Evolutionary conservation across 2,888 invertebrate genomes (phyloP), one percentile per base, ranked within the genome.

Genomic region (Cheilosia vulpina): DNA sequence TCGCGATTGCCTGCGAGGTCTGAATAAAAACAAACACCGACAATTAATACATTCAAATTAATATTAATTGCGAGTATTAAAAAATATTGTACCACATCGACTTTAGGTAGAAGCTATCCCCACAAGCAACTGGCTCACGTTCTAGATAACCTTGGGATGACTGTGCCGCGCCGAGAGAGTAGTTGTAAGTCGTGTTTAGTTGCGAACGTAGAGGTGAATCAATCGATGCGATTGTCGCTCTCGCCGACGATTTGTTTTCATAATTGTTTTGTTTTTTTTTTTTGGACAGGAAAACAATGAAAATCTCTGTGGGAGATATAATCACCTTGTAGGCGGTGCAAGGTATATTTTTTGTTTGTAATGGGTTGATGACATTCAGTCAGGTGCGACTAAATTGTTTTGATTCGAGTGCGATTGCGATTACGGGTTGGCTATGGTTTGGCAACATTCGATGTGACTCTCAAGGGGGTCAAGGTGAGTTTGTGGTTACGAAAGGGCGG

Each of bases 91-190:
- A 13, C 38, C 38, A 27, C 31, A 50, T 43, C 47, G 78, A 58
- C 50, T 73, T 53, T 15, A 55, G 60, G 21, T 52, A 52, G 27
- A 11, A 55, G 7, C 65, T 72, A 31, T 50, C 41, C 27, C 60
- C 9, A 65, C 68, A 17, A n/a, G 9, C 43, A 34, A 68, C 72
- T 34, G 63, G 77, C 58, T 79, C 69, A 75, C 79, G 83, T 84
- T 84, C 69, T 79, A 50, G 75, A 79, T 75, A 84, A 76, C 84
- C 84, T 84, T 84, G 84, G 75, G 52, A 53, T 57, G 52, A 21
- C 72, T 66, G 41, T 4, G 5, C 11, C 34, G 38, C 13, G 38
- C n/a, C 45, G 47, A 9, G 47, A 17, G 50, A 73, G 57, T 73
- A 72, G 77, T 78, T 73, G 75, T 38, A 63, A 75, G 53, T 84